Base-by-base conservation (phyloP, 2,888 invertebrate species). In the Latheticus oryzae region DNA sequence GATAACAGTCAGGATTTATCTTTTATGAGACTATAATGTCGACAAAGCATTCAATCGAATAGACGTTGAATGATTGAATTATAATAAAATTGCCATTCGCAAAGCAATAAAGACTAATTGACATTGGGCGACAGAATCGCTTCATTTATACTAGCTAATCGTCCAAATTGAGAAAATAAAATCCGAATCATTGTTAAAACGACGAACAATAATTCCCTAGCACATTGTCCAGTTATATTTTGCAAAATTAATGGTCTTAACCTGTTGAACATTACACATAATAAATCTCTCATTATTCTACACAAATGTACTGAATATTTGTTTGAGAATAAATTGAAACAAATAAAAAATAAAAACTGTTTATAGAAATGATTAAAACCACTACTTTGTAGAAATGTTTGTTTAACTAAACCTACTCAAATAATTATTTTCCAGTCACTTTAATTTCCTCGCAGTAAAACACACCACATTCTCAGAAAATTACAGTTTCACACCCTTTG, bases 231-330 rank as follows among this genome's bases (percentile, higher is more conserved):
- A 28, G 37, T 26, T 40, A 37, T 38, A 52, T 52, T 47, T 47
- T 58, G 32, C 19, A 37, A 58, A 58, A 47, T 58, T 52, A 58
- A 58, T 58, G 47, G 58, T 32, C 33, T 19, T 51, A 50, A 58
- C 58, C 58, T 58, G 58, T 58, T 58, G 58, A 45, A 47, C 32
- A 47, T 23, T 19, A 32, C 42, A 38, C 33, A 33, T 47, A 15
- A 35, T 47, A 47, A 47, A 47, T 32, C 32, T 32, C 19, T 12
- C 33, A 45, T 45, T 32, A 33, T n/a, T n/a, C n/a, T n/a, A n/a
- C n/a, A n/a, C n/a, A n/a, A n/a, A n/a, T n/a, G n/a, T n/a, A n/a
- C n/a, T n/a, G n/a, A n/a, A 23, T 35, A 16, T 23, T 2, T 23
- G 15, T 35, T 48, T 7, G 35, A 21, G 30, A 33, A 48, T 26